phyloP scores from a whole-genome alignment of 1,140 invertebrate species.

The Sipha flava region DNA sequence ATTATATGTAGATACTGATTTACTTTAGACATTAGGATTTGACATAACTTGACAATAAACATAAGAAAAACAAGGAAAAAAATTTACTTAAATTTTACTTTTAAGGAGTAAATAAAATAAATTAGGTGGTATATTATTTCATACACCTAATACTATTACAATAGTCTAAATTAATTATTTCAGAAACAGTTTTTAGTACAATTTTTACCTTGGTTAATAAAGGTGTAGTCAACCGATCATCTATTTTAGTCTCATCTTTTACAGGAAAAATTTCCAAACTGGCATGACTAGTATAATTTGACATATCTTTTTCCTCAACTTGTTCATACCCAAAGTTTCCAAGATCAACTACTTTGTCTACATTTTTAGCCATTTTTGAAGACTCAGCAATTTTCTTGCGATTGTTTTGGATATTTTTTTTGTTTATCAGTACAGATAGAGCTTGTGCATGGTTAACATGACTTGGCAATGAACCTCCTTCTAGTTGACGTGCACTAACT shows the following conservation, averaged over 20 bases:
- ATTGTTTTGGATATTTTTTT: slow-evolving; percentile 12
- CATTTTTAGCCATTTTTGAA: slow-evolving; percentile 25
- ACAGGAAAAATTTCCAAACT: slow-evolving; percentile 16
- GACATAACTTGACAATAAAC: no score
- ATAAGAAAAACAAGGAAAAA: no score
- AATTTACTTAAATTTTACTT: no score
- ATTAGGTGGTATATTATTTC: no score
- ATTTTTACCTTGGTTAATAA: slow-evolving; percentile 3
- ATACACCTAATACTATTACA: no score
- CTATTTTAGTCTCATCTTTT: slow-evolving; percentile 17
- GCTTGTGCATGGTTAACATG: slow-evolving; percentile 47
- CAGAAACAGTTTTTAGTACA: neutral
- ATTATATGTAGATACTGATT: no score
- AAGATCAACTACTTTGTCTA: slow-evolving; percentile 14
- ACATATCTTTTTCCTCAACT: neutral
- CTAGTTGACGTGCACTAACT: slow-evolving; percentile 50
- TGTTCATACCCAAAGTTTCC: neutral
- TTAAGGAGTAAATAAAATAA: no score
- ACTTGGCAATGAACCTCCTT: slow-evolving; percentile 56
- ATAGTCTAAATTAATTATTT: no score
- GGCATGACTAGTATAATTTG: slow-evolving; percentile 27
- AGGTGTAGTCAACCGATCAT: slow-evolving; percentile 8
- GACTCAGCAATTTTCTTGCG: slow-evolving; percentile 14
- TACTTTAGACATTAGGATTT: no score
- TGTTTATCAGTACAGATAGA: slow-evolving; percentile 7